Base-by-base conservation (phyloP, 64 coral and sea anemone genomes). In the Hydrozoanthus tunicans region DNA sequence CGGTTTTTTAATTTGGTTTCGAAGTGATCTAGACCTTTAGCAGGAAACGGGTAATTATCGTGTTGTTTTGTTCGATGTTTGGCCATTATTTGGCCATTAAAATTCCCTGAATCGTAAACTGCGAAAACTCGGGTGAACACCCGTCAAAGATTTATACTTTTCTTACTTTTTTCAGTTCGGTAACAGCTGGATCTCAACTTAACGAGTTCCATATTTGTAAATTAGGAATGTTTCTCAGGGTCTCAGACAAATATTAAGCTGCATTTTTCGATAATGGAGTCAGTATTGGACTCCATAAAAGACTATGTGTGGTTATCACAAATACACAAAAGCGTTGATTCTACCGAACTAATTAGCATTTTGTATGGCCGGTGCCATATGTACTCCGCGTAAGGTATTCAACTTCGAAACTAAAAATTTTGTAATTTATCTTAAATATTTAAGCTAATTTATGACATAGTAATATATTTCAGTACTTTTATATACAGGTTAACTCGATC, bases 11-110 rank as follows among this genome's bases (percentile, higher is more conserved):
- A 17, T 58, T n/a, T 56, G 51, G 70, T 54, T 86, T 57, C 69
- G 57, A 57, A 9, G 23, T 24, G 59, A 59, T 51, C 43, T 74
- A 43, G 6, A 43, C 62, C 81, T 73, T 24, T 59, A 24, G 70
- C 84, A 88, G 67, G 70, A 88, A 86, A 73, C 64, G 24, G 64
- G 64, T 25, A 58, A 74, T 88, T 88, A 12, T 55, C 7, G 56
- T 88, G 6, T 75, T 32, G 67, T 88, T 43, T 88, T 26, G 25
- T 61, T 86, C 10, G 58, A 9, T 24, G 60, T 26, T 59, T 61
- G 23, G 3, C 32, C 58, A 32, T 53, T 51, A 52, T 63, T 8
- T 27, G 27, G 27, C 26, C 32, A 25, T 53, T 65, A 63, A 82
- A 9, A 82, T 5, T 12, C 43, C 9, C 79, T 64, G 43, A 51